Evolutionary conservation across 2,888 invertebrate genomes (phyloP), one percentile per base, ranked within the genome.

Genomic region (Protonemura montana): DNA sequence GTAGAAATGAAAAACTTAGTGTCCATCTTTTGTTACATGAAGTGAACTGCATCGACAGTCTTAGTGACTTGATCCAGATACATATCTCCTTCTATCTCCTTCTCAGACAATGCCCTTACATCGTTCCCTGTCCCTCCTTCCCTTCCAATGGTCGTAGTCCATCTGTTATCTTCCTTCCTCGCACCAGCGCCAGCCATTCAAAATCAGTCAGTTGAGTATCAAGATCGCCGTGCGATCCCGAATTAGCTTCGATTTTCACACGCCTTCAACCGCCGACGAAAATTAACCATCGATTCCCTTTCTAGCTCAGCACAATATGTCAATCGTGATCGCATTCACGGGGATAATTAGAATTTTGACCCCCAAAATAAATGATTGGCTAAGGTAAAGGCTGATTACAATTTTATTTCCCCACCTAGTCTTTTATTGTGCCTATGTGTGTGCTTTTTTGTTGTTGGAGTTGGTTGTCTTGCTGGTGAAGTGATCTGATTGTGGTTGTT

Each of bases 311-410:
- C n/a, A n/a, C n/a, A n/a, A n/a, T 21, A 7, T 59, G 59, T 59
- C 59, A 59, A 59, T 59, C 59, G 59, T 59, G 59, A 59, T 59
- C 59, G 59, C 59, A 59, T 59, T 59, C 59, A 59, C 7, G 59
- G 7, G 7, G 7, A 59, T 59, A 59, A 59, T 59, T 59, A 59
- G 59, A 59, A 59, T 59, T 59, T 59, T 59, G 13, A 3, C 59
- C 59, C 59, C 59, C 59, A 59, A 59, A 59, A 59, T 59, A 59
- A 59, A 59, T 59, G 59, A 59, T 59, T 59, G 59, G 59, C 21
- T 59, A 59, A 59, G 59, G 59, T 59, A 59, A 59, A 59, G 59
- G 59, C 21, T 59, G 59, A 10, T 59, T 59, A 21, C 59, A 59
- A 21, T 59, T 59, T 59, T 59, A 21, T 59, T 59, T 21, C 35